phyloP scores from a whole-genome alignment of 2,113 vertebrate genomes.

The Austrofundulus limnaeus region DNA sequence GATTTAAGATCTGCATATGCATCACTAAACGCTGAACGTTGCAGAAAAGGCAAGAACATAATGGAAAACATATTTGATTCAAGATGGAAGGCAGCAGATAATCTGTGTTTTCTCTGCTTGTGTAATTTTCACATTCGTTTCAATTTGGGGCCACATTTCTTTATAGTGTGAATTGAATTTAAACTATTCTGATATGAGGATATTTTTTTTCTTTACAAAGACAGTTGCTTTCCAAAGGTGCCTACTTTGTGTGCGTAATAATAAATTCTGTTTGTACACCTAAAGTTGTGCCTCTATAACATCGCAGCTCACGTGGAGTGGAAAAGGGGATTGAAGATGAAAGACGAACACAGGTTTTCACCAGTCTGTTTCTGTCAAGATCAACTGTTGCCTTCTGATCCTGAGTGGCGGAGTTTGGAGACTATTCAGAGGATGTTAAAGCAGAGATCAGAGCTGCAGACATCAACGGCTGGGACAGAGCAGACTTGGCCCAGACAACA shows the following conservation, averaged over 20 bases:
- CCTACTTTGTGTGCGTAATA: neutral
- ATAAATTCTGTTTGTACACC: neutral
- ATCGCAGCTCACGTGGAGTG: conserved; percentile 28
- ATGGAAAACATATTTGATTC: neutral
- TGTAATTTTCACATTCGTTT: neutral
- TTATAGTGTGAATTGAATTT: conserved; percentile 10
- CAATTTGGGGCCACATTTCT: neutral
- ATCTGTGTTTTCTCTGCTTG: neutral
- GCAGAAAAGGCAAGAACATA: neutral
- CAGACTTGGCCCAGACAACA: conserved; percentile 61
- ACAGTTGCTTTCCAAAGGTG: conserved; percentile 11
- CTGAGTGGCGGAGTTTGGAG: conserved; percentile 33
- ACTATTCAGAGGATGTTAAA: conserved; percentile 52
- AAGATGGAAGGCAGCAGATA: neutral
- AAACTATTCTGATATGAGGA: neutral
- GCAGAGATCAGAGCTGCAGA: conserved; percentile 40
- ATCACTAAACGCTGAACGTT: neutral
- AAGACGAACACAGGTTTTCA: conserved; percentile 46
- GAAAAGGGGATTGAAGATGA: conserved; percentile 21
- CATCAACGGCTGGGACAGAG: conserved; percentile 59
- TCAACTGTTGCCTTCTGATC: conserved; percentile 56
- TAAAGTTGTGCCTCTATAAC: neutral
- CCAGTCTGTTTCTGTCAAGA: conserved; percentile 45
- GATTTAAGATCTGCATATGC: no score
- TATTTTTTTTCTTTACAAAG: no score